These are phyloP conservation scores for Hartigia nigra DNA, from an alignment of 2,888 invertebrate genomes.

Conservation along the genomic window DNA sequence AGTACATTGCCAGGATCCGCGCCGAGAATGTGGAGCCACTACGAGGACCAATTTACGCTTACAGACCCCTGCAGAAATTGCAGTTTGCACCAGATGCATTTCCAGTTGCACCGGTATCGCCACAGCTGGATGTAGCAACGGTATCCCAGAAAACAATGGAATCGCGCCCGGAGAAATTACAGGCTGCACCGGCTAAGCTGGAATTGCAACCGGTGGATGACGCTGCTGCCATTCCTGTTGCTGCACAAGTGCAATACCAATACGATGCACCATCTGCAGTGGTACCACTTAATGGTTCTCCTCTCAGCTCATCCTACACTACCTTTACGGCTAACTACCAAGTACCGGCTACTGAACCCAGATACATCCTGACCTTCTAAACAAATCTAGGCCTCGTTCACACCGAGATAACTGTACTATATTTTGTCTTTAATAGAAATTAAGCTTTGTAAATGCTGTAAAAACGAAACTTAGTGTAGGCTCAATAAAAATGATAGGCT, in stretches of 20 bases:
- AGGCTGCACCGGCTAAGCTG: conserved; percentile 14
- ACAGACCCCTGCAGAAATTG: conserved; percentile 58
- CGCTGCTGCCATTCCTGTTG: conserved; percentile 39
- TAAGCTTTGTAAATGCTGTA: conserved; percentile 40
- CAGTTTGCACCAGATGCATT: conserved; percentile 48
- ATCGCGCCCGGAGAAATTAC: not conserved
- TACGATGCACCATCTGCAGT: conserved; percentile 39
- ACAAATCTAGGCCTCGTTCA: not conserved
- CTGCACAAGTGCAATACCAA: conserved; percentile 53
- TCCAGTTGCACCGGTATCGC: conserved; percentile 30
- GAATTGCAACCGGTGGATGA: conserved; percentile 15
- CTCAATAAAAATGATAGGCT: not conserved
- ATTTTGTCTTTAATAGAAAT: not conserved
- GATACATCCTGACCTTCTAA: conserved; percentile 54
- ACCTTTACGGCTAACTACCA: conserved; percentile 55
- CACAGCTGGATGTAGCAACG: conserved; percentile 26
- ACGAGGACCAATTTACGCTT: conserved; percentile 72
- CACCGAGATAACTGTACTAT: not conserved
- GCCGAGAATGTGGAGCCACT: conserved; percentile 75
- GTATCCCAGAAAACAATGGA: not conserved
- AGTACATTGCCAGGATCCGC: conserved; percentile 73
- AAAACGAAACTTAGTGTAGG: conserved; percentile 6
- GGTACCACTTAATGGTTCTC: conserved; percentile 29
- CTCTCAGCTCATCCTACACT: conserved; percentile 45
- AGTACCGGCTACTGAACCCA: conserved; percentile 45